These are phyloP conservation scores for Zoanthus solanderi DNA, from an alignment of 92 coral and sea anemone genomes.

Conservation along the genomic window DNA sequence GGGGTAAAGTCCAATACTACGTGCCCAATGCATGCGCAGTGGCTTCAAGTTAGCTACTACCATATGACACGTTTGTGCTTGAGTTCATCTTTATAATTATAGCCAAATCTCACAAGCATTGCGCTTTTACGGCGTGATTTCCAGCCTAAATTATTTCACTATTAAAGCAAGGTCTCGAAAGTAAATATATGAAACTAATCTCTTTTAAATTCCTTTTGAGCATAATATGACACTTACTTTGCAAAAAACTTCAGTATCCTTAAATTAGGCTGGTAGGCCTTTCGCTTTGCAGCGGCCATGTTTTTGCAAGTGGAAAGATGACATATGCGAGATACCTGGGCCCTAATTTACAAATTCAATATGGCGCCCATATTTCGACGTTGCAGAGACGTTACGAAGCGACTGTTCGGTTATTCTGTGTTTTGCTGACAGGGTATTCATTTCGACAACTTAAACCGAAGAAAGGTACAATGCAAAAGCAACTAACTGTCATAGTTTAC, in stretches of 20 bases:
- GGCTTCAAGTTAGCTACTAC: background rate
- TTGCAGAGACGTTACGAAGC: constrained; percentile 25
- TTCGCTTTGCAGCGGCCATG: background rate
- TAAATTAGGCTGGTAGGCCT: background rate
- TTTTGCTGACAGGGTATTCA: constrained; percentile 2
- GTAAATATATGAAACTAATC: constrained; percentile 31
- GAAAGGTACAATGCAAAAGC: background rate
- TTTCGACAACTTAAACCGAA: constrained; percentile 19
- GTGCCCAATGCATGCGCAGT: no score
- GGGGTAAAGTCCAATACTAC: no score
- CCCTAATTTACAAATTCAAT: constrained; percentile 41
- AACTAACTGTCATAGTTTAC: constrained; percentile 48
- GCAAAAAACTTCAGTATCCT: background rate
- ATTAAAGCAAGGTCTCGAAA: constrained; percentile 8
- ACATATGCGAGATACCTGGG: constrained; percentile 40
- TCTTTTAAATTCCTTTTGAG: constrained; percentile 26
- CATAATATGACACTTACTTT: constrained; percentile 19
- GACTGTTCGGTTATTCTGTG: no score
- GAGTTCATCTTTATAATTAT: no score
- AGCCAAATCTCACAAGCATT: no score
- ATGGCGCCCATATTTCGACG: constrained; percentile 43
- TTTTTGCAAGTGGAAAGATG: background rate
- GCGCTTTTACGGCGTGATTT: background rate
- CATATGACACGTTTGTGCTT: background rate
- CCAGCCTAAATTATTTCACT: background rate